Conservation (phyloP, 30 jellyfish, hydroid and myxozoan genomes). For the Turritopsis dohrnii region DNA sequence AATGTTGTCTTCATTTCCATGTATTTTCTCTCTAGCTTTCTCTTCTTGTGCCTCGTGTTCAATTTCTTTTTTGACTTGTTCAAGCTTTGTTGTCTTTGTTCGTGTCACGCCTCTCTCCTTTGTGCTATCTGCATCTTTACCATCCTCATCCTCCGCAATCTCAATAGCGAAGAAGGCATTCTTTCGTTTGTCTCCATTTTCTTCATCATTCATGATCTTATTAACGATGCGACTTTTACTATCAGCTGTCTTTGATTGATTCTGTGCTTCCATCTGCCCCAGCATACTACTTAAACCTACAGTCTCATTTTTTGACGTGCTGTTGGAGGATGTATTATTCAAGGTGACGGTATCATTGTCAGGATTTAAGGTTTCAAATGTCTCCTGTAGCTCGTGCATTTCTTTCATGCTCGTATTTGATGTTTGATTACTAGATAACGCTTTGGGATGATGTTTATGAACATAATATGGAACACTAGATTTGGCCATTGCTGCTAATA, state of each 20-base stretch:
- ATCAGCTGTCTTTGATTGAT: constrained; percentile 1
- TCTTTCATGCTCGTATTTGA: background rate
- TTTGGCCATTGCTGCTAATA: background rate
- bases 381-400: background rate
- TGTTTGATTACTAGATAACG: background rate
- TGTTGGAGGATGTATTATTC: background rate
- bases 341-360: background rate
- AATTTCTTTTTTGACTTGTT: constrained; percentile 6
- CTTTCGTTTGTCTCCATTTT: background rate
- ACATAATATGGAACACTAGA: constrained; percentile 2
- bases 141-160: constrained; percentile 18
- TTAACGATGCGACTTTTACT: background rate
- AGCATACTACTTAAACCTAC: background rate
- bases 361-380: background rate
- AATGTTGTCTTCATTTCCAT: background rate
- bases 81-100: background rate
- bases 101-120: background rate
- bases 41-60: constrained; percentile 6
- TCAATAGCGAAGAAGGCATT: constrained; percentile 11
- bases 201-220: background rate
- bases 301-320: background rate
- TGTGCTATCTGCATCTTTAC: background rate
- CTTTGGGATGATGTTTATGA: background rate
- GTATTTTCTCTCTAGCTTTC: constrained; percentile 8
- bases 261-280: background rate